These are phyloP conservation scores for Dicranocentrus wangi DNA, from an alignment of 2,888 invertebrate genomes.

Conservation along the genomic window DNA sequence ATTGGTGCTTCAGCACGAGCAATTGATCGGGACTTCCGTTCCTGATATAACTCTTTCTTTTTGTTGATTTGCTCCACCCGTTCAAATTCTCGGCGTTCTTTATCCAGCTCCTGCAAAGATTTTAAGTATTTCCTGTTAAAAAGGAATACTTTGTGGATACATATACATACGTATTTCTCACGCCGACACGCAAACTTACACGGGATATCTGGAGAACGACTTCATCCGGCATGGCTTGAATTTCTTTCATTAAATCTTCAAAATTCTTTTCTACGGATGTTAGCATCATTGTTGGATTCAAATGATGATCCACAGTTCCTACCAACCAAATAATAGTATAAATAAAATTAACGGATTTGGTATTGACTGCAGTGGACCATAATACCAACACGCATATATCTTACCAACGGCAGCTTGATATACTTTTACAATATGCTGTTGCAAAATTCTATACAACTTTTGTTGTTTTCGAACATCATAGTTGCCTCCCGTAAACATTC, in stretches of 20 bases:
- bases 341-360: too few species aligned
- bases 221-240: constrained; percentile 71
- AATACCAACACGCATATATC: too few species aligned
- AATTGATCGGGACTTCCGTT: constrained; percentile 61
- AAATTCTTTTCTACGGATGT: constrained; percentile 72
- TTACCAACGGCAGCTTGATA: constrained; percentile 69
- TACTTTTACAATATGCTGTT: constrained; percentile 70
- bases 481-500: constrained; percentile 72
- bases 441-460: constrained; percentile 69
- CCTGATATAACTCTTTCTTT: constrained; percentile 64
- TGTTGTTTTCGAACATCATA: constrained; percentile 72
- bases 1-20: constrained; percentile 70
- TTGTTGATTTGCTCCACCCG: constrained; percentile 66
- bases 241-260: constrained; percentile 71
- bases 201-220: constrained; percentile 71
- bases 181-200: constrained; percentile 50
- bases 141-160: background rate
- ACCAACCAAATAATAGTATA: background rate
- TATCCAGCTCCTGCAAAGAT: constrained; percentile 69
- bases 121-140: background rate
- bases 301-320: constrained; percentile 70
- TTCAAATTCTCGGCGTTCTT: constrained; percentile 71
- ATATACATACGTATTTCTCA: background rate
- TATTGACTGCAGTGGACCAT: too few species aligned
- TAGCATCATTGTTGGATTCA: constrained; percentile 70